phyloP scores from a whole-genome alignment of 2,888 invertebrate genomes.

The Mylabris sibirica region DNA sequence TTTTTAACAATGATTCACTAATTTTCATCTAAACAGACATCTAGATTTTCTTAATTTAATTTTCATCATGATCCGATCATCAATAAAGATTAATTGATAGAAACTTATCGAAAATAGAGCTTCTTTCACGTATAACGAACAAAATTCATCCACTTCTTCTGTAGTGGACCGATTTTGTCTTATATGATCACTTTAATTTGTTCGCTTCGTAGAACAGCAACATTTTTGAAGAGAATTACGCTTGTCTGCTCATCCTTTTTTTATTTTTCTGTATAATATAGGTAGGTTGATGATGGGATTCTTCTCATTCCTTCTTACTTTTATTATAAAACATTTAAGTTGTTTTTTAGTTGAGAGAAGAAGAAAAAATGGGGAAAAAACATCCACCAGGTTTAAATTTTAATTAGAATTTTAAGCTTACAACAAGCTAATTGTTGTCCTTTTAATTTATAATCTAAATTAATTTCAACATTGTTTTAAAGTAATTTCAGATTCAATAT shows the following conservation, averaged over 20 bases:
- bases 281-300: neutral
- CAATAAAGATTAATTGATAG: too few species aligned
- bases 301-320: neutral
- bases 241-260: neutral
- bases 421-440: neutral
- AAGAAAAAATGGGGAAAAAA: too few species aligned
- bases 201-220: neutral
- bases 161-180: neutral
- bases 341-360: neutral
- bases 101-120: too few species aligned
- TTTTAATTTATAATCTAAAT: neutral
- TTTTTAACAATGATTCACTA: too few species aligned
- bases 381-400: too few species aligned
- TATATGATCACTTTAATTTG: slow-evolving; percentile 5
- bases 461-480: slow-evolving; percentile 19
- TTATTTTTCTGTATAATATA: neutral
- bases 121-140: too few species aligned
- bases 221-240: slow-evolving; percentile 11
- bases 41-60: too few species aligned
- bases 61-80: too few species aligned
- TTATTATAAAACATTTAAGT: neutral
- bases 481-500: slow-evolving; percentile 39
- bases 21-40: too few species aligned
- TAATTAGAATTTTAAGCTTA: neutral
- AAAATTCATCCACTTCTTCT: neutral